Base-by-base conservation (phyloP, 92 coral and sea anemone genomes). In the Phenganax subtilis region DNA sequence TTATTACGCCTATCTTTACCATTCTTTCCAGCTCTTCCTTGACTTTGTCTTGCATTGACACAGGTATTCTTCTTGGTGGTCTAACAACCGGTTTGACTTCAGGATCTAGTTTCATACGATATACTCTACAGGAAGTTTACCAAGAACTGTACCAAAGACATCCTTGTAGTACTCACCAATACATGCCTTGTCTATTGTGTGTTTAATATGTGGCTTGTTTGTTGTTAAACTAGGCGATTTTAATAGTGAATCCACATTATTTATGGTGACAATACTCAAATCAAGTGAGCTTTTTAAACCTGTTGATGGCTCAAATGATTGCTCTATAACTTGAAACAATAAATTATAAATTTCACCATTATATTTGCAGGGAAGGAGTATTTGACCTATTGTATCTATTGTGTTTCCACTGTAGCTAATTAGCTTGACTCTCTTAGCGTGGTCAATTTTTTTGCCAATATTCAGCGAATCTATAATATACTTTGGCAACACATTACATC, bases 231-330 rank as follows among this genome's bases (percentile, higher is more conserved):
- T 57, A 56, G 54, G 31, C n/a, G 78, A 52, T 52, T 73, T 60
- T 53, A 51, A 54, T 53, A 73, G 0, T n/a, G 78, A 55, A 74
- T 85, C 81, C 16, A 82, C 83, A 54, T 86, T 69, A 75, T 86
- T 80, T 58, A 82, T 73, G 53, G 79, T 68, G 55, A 86, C 67
- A 28, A 86, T 56, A 51, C 72, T 74, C 64, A 85, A 30, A 60
- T 61, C 72, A 54, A 85, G 77, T 25, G 85, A 81, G 59, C 83
- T 84, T 72, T 54, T 44, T 61, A 85, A 84, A 85, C 85, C 88
- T 67, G 75, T 83, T 47, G 81, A 47, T 16, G 79, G 71, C 6
- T 81, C 81, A 76, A 67, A 47, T 16, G 31, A 62, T 55, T 73
- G 56, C 63, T 57, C 80, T 5, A 82, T 82, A 71, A 82, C 78